A percentile compares a stretch with the other conserved stretches of the same genome.
Conservation (phyloP, 1,140 invertebrate species). For the Nymphalis io region DNA sequence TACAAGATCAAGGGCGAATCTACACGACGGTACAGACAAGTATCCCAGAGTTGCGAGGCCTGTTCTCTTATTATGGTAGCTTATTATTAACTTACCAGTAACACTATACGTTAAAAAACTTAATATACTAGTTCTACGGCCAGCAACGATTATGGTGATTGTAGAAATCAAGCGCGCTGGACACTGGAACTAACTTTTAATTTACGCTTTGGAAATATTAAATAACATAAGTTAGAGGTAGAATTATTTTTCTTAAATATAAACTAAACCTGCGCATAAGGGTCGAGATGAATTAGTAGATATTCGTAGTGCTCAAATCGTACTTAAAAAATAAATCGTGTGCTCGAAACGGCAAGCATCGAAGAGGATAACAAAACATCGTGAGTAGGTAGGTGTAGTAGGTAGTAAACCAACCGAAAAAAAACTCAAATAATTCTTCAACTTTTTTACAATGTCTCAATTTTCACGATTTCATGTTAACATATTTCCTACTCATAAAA, state of each 20-base stretch:
- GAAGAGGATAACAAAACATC: too few relatives aligned
- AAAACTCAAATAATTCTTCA: too few relatives aligned
- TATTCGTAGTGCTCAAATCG: too few relatives aligned
- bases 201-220: not conserved
- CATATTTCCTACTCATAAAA: too few relatives aligned
- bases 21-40: constrained; percentile 1
- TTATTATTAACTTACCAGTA: constrained; percentile 40
- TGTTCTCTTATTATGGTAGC: constrained; percentile 26
- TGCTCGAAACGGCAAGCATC: too few relatives aligned
- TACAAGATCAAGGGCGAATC: constrained; percentile 11
- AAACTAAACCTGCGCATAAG: too few relatives aligned
- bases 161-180: constrained; percentile 23
- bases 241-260: not conserved
- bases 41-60: constrained; percentile 14
- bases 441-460: too few relatives aligned
- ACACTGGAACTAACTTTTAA: constrained; percentile 21
- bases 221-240: not conserved
- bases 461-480: too few relatives aligned
- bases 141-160: constrained; percentile 29
- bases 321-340: too few relatives aligned
- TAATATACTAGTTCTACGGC: constrained; percentile 27
- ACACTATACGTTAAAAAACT: constrained; percentile 24
- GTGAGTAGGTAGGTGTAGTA: too few relatives aligned
- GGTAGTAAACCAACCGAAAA: too few relatives aligned
- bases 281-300: too few relatives aligned